A percentile compares a stretch with the other conserved stretches of the same genome.
These are phyloP conservation scores for Sanderia malayensis DNA, from an alignment of 30 jellyfish, hydroid and myxozoan species.

Conservation along the genomic window DNA sequence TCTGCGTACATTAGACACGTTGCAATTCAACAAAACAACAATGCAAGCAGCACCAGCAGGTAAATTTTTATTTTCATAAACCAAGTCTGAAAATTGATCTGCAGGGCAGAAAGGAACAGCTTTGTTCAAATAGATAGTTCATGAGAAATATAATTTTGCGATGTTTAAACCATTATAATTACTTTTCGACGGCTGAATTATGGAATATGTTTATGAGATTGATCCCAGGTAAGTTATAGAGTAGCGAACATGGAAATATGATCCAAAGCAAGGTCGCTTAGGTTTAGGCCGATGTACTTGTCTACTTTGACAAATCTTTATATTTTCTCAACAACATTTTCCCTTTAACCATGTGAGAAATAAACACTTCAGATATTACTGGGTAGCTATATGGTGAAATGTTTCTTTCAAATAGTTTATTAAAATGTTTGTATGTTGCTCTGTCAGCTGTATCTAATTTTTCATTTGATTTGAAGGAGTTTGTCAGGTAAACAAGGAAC, in stretches of 20 bases:
- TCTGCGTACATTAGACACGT: background rate
- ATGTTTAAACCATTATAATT: too few relatives aligned
- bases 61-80: too few relatives aligned
- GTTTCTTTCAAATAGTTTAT: background rate
- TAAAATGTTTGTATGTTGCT: too few relatives aligned
- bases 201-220: constrained; percentile 92
- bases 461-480: constrained; percentile 67
- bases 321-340: background rate
- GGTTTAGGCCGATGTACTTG: background rate
- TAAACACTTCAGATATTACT: background rate
- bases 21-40: background rate
- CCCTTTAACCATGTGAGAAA: background rate
- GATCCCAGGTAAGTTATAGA: constrained; percentile 75
- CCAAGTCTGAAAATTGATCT: too few relatives aligned
- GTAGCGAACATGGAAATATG: background rate
- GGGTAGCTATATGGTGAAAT: background rate
- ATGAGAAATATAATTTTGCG: too few relatives aligned
- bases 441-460: too few relatives aligned
- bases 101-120: too few relatives aligned
- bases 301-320: background rate
- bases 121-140: too few relatives aligned
- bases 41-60: too few relatives aligned
- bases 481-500: constrained; percentile 97
- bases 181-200: too few relatives aligned
- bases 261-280: background rate